Conservation (phyloP, 1,140 invertebrate species). For the Notospermus geniculatus region DNA sequence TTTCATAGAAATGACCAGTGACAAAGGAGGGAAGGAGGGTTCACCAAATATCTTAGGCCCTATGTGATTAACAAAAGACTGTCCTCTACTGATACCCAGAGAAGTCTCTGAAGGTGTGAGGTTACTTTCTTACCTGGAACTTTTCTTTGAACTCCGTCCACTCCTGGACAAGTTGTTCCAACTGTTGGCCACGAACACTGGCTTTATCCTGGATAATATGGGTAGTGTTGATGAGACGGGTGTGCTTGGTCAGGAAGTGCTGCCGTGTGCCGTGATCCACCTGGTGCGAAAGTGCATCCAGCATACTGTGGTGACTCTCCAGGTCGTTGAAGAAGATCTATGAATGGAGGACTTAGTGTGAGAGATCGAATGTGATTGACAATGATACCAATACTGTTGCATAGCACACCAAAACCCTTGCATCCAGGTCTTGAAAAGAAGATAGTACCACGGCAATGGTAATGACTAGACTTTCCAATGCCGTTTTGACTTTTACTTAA, state of each 20-base stretch:
- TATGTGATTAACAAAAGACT: too few relatives aligned
- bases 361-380: too few relatives aligned
- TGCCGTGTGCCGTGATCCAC: constrained; percentile 38
- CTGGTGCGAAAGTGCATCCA: constrained; percentile 44
- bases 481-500: not conserved
- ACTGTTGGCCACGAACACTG: constrained; percentile 42
- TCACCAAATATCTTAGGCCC: too few relatives aligned
- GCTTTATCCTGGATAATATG: constrained; percentile 47
- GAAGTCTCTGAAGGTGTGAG: not conserved
- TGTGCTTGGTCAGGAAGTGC: constrained; percentile 34
- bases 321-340: constrained; percentile 54
- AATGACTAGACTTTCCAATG: constrained; percentile 3
- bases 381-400: too few relatives aligned
- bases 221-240: constrained; percentile 40
- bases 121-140: constrained; percentile 26
- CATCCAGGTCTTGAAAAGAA: too few relatives aligned
- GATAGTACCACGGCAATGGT: not conserved
- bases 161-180: constrained; percentile 40
- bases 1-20: too few relatives aligned
- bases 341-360: constrained; percentile 11
- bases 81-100: too few relatives aligned
- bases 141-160: constrained; percentile 46
- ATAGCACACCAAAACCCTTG: too few relatives aligned
- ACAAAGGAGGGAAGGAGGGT: too few relatives aligned
- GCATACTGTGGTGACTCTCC: constrained; percentile 44